phyloP scores from a whole-genome alignment of 2,113 vertebrate species.

The Macroglossus sobrinus region DNA sequence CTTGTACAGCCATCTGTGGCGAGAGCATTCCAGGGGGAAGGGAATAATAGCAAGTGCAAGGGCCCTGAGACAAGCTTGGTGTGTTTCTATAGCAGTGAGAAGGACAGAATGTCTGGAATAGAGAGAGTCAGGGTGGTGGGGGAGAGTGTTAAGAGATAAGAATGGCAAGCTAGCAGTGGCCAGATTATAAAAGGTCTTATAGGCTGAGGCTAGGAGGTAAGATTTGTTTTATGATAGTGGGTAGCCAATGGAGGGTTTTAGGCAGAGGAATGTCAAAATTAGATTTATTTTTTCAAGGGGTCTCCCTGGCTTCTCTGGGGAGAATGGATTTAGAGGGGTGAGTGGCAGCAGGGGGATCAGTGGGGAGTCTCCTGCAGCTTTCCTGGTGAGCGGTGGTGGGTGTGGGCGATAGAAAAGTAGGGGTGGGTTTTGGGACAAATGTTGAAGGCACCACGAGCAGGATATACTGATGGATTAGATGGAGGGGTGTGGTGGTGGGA shows the following conservation, averaged over 20 bases:
- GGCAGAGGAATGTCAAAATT: background rate
- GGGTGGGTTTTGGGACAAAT: background rate
- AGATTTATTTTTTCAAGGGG: background rate
- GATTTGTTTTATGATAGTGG: background rate
- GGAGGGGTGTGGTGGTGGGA: background rate
- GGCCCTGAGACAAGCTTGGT: background rate
- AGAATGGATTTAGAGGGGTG: background rate
- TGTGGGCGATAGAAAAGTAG: background rate
- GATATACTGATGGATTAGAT: fast-evolving
- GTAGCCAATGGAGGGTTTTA: background rate
- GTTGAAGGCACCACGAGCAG: background rate
- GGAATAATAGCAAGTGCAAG: background rate
- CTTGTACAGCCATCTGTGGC: too few relatives aligned
- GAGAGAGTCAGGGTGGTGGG: background rate
- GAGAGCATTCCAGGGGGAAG: background rate
- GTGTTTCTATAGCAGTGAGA: background rate
- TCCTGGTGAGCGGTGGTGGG: background rate
- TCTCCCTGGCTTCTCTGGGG: background rate
- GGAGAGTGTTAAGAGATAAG: background rate
- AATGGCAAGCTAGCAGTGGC: background rate
- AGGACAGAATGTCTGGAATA: background rate
- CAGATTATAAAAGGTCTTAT: background rate
- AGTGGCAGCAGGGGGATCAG: background rate
- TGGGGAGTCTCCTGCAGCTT: background rate
- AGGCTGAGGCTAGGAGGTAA: background rate